phyloP scores from a whole-genome alignment of 2,888 invertebrate species.

The Clistopyga incitator region DNA sequence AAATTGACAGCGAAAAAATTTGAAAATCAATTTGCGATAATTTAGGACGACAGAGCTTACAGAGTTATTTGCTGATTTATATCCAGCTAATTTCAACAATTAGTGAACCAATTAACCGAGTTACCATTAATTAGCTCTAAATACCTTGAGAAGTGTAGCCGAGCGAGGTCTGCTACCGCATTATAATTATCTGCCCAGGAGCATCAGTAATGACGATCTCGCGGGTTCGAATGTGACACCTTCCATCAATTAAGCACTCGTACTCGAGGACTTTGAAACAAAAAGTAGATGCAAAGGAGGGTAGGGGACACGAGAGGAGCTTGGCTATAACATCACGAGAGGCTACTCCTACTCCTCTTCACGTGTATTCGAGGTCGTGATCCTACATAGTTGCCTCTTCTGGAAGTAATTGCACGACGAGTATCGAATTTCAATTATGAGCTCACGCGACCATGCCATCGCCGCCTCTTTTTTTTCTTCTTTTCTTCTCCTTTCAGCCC shows the following conservation, averaged over 20 bases:
- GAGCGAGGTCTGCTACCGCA: not conserved
- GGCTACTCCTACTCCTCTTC: not conserved
- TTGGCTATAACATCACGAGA: not conserved
- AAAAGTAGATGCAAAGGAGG: constrained; percentile 23
- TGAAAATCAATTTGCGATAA: not conserved
- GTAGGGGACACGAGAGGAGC: constrained; percentile 2
- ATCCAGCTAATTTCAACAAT: not conserved
- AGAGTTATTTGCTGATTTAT: not conserved
- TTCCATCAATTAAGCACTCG: constrained; percentile 49
- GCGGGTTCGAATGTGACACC: constrained; percentile 32
- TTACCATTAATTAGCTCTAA: constrained; percentile 22
- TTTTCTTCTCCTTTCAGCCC: constrained; percentile 14
- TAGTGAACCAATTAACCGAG: not conserved
- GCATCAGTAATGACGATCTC: constrained; percentile 14
- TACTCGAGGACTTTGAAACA: constrained; percentile 28
- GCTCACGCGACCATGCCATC: constrained; percentile 16
- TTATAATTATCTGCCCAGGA: constrained; percentile 13
- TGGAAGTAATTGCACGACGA: constrained; percentile 58
- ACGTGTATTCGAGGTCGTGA: not conserved
- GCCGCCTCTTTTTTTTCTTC: not conserved
- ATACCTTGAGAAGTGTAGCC: not conserved
- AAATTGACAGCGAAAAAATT: not conserved
- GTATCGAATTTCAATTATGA: constrained; percentile 66
- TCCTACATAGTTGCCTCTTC: constrained; percentile 15
- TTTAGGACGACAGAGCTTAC: not conserved